A percentile compares a stretch with the other conserved stretches of the same genome.
These are phyloP conservation scores for Micronycteris hirsuta DNA, from an alignment of 2,113 vertebrate genomes.

Conservation along the genomic window DNA sequence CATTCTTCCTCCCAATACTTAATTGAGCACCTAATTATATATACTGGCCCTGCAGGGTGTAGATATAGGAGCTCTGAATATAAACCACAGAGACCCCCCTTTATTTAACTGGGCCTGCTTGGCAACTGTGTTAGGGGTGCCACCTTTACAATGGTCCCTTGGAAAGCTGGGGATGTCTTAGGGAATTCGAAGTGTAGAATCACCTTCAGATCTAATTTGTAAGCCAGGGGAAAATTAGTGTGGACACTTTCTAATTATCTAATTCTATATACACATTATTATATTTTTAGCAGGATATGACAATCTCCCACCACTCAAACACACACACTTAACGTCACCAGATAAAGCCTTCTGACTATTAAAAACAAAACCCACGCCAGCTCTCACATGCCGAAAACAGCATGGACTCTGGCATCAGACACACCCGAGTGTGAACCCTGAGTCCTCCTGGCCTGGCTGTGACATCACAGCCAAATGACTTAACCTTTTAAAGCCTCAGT, in stretches of 20 bases:
- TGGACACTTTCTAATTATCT: conserved; percentile 7
- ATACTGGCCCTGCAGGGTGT: not conserved
- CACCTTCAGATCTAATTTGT: conserved; percentile 3
- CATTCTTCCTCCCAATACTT: not conserved
- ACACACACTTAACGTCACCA: not conserved
- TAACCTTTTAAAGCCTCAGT: not conserved
- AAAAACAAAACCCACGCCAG: not conserved
- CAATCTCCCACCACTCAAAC: not conserved
- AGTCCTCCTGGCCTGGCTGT: not conserved
- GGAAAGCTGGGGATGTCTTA: not conserved
- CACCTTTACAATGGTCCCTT: not conserved
- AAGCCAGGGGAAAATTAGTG: not conserved
- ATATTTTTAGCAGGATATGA: not conserved
- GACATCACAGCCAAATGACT: not conserved
- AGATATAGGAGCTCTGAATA: not conserved
- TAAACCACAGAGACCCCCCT: not conserved
- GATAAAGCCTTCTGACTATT: not conserved
- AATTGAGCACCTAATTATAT: not conserved
- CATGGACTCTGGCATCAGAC: not conserved
- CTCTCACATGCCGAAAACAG: not conserved
- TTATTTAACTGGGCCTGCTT: not conserved
- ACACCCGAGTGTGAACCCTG: not conserved
- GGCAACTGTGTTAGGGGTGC: not conserved
- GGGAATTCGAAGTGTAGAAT: not conserved
- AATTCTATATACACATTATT: not conserved